Evolutionary conservation across 1,140 invertebrate genomes (phyloP).

Genomic region (Eupristina koningsbergeri): DNA sequence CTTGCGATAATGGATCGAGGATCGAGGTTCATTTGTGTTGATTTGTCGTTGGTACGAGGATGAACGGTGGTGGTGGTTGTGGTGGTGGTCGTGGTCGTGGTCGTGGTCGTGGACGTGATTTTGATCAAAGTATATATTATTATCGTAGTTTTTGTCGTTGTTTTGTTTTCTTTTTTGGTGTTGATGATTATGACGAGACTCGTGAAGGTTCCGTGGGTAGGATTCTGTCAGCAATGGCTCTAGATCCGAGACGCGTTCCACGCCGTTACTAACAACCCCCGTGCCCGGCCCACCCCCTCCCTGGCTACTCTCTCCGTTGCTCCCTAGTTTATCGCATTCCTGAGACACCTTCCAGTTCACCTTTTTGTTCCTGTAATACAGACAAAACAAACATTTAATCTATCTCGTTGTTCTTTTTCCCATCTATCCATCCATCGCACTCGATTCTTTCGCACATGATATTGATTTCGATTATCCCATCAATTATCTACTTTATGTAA

Average conservation of each 20-base stretch:
- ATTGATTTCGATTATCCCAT: not conserved
- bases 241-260: conserved; percentile 69
- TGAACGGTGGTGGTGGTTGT: conserved; percentile 66
- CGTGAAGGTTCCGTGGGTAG: conserved; percentile 20
- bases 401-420: not conserved
- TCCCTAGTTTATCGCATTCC: conserved; percentile 72
- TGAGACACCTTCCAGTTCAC: conserved; percentile 78
- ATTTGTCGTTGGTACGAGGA: conserved; percentile 67
- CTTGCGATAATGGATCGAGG: conserved; percentile 71
- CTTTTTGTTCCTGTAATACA: conserved; percentile 85
- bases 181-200: conserved; percentile 38
- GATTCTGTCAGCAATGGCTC: conserved; percentile 68
- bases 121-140: conserved; percentile 11
- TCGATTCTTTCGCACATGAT: not conserved
- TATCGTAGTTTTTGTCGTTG: not conserved
- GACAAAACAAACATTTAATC: not conserved
- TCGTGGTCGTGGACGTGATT: conserved; percentile 55
- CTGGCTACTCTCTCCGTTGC: conserved; percentile 73
- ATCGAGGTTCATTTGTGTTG: conserved; percentile 70
- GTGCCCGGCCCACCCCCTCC: conserved; percentile 71
- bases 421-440: not conserved
- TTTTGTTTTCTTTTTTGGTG: conserved; percentile 23
- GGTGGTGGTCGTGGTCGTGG: conserved; percentile 58
- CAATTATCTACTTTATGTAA: too few relatives aligned
- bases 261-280: conserved; percentile 56